Evolutionary conservation across 2,113 vertebrate species (phyloP).

Genomic region (Platichthys flesus): DNA sequence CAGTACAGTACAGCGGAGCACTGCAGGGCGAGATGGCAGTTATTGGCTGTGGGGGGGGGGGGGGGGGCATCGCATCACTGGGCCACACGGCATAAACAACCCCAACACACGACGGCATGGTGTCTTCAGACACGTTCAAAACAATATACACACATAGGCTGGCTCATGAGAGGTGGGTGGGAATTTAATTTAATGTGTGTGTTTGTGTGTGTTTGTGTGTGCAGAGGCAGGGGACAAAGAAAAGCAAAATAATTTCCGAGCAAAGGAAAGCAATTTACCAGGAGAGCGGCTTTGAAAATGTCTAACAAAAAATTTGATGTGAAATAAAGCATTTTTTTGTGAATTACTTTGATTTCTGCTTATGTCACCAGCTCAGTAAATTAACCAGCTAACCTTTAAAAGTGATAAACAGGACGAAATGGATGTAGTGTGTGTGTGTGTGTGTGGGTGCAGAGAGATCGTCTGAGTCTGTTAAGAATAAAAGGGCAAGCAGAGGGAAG

Average conservation of each 20-base stretch:
- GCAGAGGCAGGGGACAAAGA: conserved; percentile 15
- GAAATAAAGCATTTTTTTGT: conserved; percentile 45
- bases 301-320: conserved; percentile 46
- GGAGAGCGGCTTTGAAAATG: conserved; percentile 55
- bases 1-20: conserved; percentile 19
- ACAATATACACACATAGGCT: conserved; percentile 51
- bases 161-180: conserved; percentile 47
- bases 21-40: conserved; percentile 72
- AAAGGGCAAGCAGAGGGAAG: conserved; percentile 11
- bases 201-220: conserved; percentile 20
- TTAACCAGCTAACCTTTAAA: conserved; percentile 49
- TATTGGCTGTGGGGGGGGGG: conserved; percentile 54
- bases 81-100: conserved; percentile 59
- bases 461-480: conserved; percentile 1
- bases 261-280: conserved; percentile 66
- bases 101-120: conserved; percentile 64
- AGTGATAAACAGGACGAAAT: conserved; percentile 27
- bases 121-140: conserved; percentile 25
- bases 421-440: background rate
- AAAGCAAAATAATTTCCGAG: conserved; percentile 54
- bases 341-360: conserved; percentile 57
- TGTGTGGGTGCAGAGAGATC: background rate
- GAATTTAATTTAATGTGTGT: conserved; percentile 1
- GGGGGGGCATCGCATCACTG: conserved; percentile 51
- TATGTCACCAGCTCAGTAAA: conserved; percentile 52